phyloP scores from a whole-genome alignment of 2,888 invertebrate genomes.

The Heptascelio sp. region DNA sequence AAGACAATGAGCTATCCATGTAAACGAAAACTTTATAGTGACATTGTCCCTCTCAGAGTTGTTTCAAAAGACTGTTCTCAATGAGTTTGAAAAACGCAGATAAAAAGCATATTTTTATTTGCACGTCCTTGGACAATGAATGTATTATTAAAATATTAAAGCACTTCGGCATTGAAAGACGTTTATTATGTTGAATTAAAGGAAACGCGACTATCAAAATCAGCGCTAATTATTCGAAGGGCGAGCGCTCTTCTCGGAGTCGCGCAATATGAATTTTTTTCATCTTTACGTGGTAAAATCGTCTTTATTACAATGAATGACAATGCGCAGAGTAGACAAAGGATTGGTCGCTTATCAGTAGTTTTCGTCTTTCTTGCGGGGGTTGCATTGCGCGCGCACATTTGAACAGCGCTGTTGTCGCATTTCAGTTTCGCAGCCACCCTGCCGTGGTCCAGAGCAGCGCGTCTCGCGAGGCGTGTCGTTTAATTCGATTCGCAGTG shows the following conservation, averaged over 20 bases:
- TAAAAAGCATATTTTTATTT: not conserved
- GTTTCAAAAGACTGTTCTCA: not conserved
- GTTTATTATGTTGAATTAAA: not conserved
- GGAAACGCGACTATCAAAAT: not conserved
- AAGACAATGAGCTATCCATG: not conserved
- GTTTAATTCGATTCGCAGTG: too few species aligned
- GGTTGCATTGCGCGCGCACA: constrained; percentile 80
- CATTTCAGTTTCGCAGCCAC: constrained; percentile 84
- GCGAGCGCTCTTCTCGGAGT: not conserved
- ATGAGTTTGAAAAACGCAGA: not conserved
- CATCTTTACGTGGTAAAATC: not conserved
- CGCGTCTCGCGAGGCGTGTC: constrained; percentile 79
- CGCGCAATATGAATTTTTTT: not conserved
- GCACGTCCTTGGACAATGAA: not conserved
- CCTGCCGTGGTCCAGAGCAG: constrained; percentile 82
- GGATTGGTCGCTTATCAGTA: constrained; percentile 74
- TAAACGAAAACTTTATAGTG: not conserved
- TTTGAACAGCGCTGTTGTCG: constrained; percentile 76
- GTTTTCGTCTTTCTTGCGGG: constrained; percentile 79
- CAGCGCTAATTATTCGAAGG: too few species aligned
- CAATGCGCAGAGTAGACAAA: constrained; percentile 56
- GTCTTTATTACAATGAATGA: constrained; percentile 50
- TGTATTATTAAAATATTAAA: not conserved
- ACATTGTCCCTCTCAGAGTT: not conserved
- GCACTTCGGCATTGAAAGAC: not conserved